Conservation (phyloP, 92 coral and sea anemone species). For the Muricea muricata region DNA sequence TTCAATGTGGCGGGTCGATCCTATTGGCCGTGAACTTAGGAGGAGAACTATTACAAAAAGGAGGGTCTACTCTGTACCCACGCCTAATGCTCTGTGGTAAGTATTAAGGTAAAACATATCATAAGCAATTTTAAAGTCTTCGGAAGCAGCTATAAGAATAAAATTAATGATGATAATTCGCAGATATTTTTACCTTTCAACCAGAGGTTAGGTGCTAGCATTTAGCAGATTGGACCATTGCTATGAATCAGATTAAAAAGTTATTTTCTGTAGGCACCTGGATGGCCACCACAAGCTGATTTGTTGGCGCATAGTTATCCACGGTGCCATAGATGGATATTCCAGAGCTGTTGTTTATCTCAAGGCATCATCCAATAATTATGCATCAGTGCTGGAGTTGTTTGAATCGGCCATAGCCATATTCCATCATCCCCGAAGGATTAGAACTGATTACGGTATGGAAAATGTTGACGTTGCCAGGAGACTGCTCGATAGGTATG, state of each 20-base stretch:
- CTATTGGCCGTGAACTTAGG: constrained; percentile 21
- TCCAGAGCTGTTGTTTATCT: constrained; percentile 28
- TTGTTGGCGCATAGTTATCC: constrained; percentile 31
- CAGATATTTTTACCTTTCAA: too few relatives aligned
- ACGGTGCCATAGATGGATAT: constrained; percentile 44
- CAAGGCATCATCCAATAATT: constrained; percentile 35
- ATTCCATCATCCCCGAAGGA: constrained; percentile 20
- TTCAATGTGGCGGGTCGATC: constrained; percentile 28
- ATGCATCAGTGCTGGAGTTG: constrained; percentile 8
- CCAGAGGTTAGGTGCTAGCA: too few relatives aligned
- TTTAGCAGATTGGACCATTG: too few relatives aligned
- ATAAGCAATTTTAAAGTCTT: too few relatives aligned
- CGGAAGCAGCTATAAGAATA: too few relatives aligned
- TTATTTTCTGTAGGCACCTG: constrained; percentile 4
- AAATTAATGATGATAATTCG: too few relatives aligned
- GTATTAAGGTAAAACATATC: neutral
- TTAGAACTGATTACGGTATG: constrained; percentile 31
- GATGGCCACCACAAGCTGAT: constrained; percentile 48
- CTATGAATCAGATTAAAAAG: too few relatives aligned
- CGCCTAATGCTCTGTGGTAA: constrained; percentile 36
- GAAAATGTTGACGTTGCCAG: constrained; percentile 25
- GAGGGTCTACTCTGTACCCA: constrained; percentile 22
- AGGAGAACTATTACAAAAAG: neutral
- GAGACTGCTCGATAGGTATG: constrained; percentile 47
- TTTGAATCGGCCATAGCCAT: constrained; percentile 1